Evolutionary conservation across 2,888 invertebrate species (phyloP).

Genomic region (Mactromeris polynyma): DNA sequence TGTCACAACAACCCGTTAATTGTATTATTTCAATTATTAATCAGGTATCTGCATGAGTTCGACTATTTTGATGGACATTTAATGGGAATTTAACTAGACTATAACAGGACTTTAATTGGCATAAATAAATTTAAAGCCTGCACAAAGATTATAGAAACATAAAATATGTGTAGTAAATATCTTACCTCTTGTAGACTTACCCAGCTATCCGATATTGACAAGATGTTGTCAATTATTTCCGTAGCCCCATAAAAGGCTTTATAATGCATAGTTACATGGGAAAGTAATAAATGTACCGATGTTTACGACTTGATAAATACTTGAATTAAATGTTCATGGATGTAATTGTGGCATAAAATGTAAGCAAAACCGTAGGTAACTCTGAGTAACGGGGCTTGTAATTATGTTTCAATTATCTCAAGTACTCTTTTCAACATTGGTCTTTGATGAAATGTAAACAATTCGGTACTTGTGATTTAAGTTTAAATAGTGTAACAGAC

Average conservation of each 20-base stretch:
- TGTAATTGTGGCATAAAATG: constrained; percentile 20
- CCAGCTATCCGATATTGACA: neutral
- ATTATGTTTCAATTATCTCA: neutral
- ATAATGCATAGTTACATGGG: constrained; percentile 11
- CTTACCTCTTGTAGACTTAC: no score
- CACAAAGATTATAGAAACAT: no score
- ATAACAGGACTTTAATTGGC: no score
- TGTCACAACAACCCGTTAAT: no score
- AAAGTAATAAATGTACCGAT: neutral
- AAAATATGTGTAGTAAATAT: no score
- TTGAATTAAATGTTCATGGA: constrained; percentile 18
- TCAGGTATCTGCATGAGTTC: no score
- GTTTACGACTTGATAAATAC: constrained; percentile 32
- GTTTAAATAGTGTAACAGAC: neutral
- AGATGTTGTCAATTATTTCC: neutral
- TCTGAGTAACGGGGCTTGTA: neutral
- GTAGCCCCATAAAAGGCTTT: neutral
- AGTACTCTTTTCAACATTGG: neutral
- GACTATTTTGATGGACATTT: no score
- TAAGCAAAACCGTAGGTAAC: constrained; percentile 7
- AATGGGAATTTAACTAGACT: no score
- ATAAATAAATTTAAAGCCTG: no score
- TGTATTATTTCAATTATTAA: no score
- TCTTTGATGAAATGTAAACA: constrained; percentile 4
- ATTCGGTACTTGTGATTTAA: neutral